Evolutionary conservation across 2,888 invertebrate species (phyloP), one percentile per base, ranked within the genome.

Genomic region (Cataglyphis altisquamis): DNA sequence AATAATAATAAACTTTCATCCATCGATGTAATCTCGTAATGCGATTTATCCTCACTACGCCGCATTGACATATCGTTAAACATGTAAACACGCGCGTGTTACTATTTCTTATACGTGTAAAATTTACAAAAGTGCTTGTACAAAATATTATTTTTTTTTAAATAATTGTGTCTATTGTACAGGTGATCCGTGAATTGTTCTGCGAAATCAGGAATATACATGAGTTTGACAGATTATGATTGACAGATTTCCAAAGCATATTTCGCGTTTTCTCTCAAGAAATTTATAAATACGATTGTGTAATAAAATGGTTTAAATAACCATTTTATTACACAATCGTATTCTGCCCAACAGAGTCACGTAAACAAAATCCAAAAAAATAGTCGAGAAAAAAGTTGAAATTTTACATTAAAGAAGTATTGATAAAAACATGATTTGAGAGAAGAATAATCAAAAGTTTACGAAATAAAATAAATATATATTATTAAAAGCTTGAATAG

Each of bases 351-450:
- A 62, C 0, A 32, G 3, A 60, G 1, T 25, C 29, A 29, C 1
- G 3, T 12, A 25, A 62, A 18, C 21, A 74, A 62, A 62, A 62
- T 62, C 60, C 6, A 15, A 8, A 62, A 74, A 63, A 45, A n/a
- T 62, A 12, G 36, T 73, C 41, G n/a, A 1, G 8, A 9, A 32
- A 32, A n/a, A 74, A 74, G 45, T 74, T 5, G 15, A 63, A 21
- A 5, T 32, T 74, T 52, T 32, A 41, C 15, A 12, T 73, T 15
- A 29, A 32, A 74, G 6, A 25, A 25, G 12, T 39, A 72, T 72
- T 29, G 25, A 25, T 12, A 39, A 60, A 18, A 25, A 18, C 10
- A 25, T n/a, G 48, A n/a, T n/a, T 48, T 62, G 29, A 32, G 18
- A 62, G 29, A 18, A 62, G 18, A 32, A 32, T 32, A 62, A 18